phyloP scores from a whole-genome alignment of 1,140 invertebrate genomes.

The Trichogramma pretiosum region DNA sequence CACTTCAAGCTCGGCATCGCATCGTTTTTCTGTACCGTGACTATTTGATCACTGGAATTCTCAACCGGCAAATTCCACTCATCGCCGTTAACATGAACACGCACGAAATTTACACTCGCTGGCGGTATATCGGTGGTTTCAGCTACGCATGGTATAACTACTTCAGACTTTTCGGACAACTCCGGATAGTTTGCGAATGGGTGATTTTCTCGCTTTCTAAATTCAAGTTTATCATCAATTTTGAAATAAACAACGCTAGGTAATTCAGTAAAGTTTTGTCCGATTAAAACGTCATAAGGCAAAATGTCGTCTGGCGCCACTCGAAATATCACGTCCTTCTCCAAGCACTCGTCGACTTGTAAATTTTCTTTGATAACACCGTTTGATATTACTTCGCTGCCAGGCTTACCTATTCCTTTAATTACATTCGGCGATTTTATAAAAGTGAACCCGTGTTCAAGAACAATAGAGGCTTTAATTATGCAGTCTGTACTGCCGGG shows the following conservation, averaged over 20 bases:
- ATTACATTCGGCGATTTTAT: slow-evolving; percentile 6
- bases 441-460: slow-evolving; percentile 7
- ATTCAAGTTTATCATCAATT: background rate
- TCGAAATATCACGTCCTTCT: slow-evolving; percentile 3
- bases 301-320: slow-evolving; percentile 7
- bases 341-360: slow-evolving; percentile 3
- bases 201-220: too few species aligned
- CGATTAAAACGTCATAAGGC: background rate
- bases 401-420: slow-evolving; percentile 10
- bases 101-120: too few species aligned
- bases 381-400: slow-evolving; percentile 7
- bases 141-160: too few species aligned
- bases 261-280: background rate
- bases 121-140: too few species aligned
- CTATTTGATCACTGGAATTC: too few species aligned
- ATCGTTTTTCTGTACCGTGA: too few species aligned
- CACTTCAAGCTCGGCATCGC: too few species aligned
- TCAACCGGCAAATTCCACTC: too few species aligned
- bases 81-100: too few species aligned
- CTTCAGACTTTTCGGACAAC: too few species aligned
- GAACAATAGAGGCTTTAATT: slow-evolving; percentile 12
- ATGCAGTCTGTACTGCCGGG: slow-evolving; percentile 14
- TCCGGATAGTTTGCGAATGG: too few species aligned
- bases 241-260: background rate
- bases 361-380: slow-evolving; percentile 6